Evolutionary conservation across 1,140 invertebrate genomes (phyloP).

Genomic region (Meloidogyne hapla): DNA sequence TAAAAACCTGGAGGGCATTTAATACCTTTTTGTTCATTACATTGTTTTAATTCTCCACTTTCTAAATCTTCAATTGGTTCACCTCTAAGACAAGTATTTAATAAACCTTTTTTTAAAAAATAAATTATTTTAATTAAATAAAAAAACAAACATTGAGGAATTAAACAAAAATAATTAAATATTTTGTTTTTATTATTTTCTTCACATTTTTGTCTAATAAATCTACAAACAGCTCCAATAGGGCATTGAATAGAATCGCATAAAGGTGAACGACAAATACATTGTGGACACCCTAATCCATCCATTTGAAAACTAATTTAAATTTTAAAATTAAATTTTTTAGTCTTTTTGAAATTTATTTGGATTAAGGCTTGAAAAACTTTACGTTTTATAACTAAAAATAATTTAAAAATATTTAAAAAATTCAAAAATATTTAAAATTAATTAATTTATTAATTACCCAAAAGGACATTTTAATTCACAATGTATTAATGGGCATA

Average conservation of each 20-base stretch:
- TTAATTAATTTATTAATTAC: not conserved
- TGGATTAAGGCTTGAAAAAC: no score
- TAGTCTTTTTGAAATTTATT: no score
- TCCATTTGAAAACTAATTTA: conserved; percentile 22
- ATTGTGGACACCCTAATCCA: conserved; percentile 10
- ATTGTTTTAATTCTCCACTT: conserved; percentile 35
- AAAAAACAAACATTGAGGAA: conserved; percentile 24
- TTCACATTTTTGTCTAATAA: conserved; percentile 5
- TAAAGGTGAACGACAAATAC: conserved; percentile 2
- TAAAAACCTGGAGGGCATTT: conserved; percentile 54
- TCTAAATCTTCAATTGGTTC: conserved; percentile 44
- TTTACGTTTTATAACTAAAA: no score
- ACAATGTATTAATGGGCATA: conserved; percentile 13
- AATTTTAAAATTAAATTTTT: no score
- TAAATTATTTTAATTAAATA: conserved; percentile 3
- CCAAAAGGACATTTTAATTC: conserved; percentile 26
- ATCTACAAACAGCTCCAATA: not conserved
- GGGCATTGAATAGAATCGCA: conserved; percentile 15
- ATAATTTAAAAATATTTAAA: no score
- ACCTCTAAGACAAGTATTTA: conserved; percentile 52
- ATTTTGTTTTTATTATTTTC: not conserved
- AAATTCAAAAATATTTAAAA: not conserved
- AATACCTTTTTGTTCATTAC: conserved; percentile 32
- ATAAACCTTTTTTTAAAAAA: conserved; percentile 39
- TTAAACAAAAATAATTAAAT: not conserved